phyloP scores from a whole-genome alignment of 2,113 vertebrate species.

The Lepidothrix coronata region DNA sequence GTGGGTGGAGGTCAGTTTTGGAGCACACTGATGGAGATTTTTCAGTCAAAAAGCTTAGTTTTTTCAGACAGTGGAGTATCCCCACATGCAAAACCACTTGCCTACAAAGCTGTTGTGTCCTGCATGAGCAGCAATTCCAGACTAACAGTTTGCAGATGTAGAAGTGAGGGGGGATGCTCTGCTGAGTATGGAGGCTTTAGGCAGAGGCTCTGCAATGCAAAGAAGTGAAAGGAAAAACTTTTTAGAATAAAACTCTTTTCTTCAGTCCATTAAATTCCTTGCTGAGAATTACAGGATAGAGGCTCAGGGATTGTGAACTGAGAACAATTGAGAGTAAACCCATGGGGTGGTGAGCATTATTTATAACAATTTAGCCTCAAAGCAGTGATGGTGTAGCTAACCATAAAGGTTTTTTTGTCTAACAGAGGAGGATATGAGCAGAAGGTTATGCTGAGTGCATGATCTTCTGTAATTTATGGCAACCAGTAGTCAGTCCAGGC shows the following conservation, averaged over 20 bases:
- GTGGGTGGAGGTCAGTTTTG: not conserved
- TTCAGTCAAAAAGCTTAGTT: not conserved
- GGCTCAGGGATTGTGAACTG: not conserved
- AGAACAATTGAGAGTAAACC: not conserved
- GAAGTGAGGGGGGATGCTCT: not conserved
- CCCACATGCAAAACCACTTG: not conserved
- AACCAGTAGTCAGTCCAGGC: not conserved
- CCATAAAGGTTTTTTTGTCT: not conserved
- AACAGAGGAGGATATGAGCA: not conserved
- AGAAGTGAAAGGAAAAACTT: not conserved
- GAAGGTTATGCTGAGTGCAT: not conserved
- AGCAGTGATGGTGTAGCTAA: not conserved
- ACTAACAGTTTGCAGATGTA: not conserved
- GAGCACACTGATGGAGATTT: not conserved
- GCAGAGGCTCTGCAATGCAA: not conserved
- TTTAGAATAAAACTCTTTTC: not conserved
- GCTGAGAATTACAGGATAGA: not conserved
- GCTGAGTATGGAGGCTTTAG: not conserved
- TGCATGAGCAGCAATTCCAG: not conserved
- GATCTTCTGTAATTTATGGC: conserved; percentile 15
- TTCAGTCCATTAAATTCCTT: not conserved
- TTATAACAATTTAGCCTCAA: not conserved
- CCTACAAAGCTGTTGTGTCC: not conserved
- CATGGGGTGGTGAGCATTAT: not conserved
- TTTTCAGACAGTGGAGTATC: not conserved